Conservation (phyloP, 2,797 vertebrate species). For the Okamejei kenojei region DNA sequence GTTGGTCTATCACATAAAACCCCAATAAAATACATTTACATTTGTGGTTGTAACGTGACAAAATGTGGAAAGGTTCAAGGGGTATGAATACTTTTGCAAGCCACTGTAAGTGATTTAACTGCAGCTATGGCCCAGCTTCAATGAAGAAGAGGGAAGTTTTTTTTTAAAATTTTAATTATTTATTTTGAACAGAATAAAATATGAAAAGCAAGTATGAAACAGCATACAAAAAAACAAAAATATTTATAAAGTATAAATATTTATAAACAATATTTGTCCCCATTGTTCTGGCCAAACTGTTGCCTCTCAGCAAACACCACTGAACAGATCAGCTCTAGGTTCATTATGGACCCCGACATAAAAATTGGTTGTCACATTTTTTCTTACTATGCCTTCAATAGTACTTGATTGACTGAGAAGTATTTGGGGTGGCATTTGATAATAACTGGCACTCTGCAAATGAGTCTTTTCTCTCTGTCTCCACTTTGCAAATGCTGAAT, state of each 20-base stretch:
- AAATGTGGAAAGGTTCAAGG: no score
- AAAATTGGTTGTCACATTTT: neutral
- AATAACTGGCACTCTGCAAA: neutral
- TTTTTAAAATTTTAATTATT: no score
- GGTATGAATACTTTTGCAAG: no score
- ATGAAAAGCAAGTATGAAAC: no score
- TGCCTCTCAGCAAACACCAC: neutral
- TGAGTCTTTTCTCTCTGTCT: neutral
- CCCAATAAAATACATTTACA: no score
- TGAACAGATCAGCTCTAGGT: no score
- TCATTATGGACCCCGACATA: neutral
- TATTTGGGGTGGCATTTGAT: neutral
- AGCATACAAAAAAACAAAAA: no score
- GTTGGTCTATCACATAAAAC: no score
- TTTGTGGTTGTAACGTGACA: no score
- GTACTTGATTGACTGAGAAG: neutral
- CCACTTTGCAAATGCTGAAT: neutral
- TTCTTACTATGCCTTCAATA: neutral
- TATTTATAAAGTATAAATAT: no score
- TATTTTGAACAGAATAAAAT: no score
- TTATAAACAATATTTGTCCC: neutral
- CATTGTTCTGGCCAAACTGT: neutral
- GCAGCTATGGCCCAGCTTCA: neutral
- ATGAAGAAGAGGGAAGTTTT: neutral
- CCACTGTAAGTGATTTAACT: neutral